These are phyloP conservation scores for Pristionchus mayeri DNA, from an alignment of 2,888 invertebrate genomes.

Conservation along the genomic window DNA sequence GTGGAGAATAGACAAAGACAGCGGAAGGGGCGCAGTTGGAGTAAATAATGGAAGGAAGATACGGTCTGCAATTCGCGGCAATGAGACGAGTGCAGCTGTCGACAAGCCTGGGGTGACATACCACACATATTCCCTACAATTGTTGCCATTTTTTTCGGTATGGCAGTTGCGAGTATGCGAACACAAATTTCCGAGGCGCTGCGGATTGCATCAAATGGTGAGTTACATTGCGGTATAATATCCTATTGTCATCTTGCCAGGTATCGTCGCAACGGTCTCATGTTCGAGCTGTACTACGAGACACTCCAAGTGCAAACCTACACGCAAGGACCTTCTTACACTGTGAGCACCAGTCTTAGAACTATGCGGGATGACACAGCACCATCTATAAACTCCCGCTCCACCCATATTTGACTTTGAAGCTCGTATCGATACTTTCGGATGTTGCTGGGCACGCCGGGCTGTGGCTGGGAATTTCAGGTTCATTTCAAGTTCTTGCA, in stretches of 20 bases:
- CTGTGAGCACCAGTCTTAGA: neutral
- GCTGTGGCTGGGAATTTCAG: neutral
- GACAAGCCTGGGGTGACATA: neutral
- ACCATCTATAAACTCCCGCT: no score
- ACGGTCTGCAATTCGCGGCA: neutral
- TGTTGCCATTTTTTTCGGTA: neutral
- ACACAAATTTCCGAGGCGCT: constrained; percentile 16
- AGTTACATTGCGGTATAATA: neutral
- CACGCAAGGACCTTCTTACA: neutral
- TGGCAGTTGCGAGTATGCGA: constrained; percentile 30
- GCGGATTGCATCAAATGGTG: constrained; percentile 15
- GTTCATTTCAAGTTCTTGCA: no score
- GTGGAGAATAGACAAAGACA: neutral
- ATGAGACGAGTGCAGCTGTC: neutral
- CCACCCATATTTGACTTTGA: no score
- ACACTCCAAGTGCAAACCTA: neutral
- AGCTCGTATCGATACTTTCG: neutral
- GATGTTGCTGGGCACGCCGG: neutral
- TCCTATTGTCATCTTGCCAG: neutral
- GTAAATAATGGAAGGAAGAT: neutral
- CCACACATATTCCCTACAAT: neutral
- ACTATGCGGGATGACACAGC: no score
- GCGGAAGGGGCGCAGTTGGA: neutral
- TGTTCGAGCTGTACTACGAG: constrained; percentile 14
- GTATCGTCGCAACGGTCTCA: constrained; percentile 22